Evolutionary conservation across 2,797 vertebrate genomes (phyloP).

Genomic region (Melopsittacus undulatus): DNA sequence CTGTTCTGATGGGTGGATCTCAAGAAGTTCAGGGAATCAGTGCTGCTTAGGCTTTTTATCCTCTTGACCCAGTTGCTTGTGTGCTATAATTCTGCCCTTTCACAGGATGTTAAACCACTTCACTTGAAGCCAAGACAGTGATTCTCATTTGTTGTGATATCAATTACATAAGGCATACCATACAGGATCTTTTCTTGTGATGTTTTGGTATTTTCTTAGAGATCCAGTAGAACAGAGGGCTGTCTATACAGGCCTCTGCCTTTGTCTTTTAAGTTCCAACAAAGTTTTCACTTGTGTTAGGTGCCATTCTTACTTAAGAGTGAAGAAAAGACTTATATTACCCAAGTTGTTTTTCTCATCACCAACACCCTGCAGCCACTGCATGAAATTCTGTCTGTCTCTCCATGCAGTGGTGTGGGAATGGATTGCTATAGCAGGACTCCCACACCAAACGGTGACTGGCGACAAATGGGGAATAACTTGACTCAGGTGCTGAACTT

Average conservation of each 20-base stretch:
- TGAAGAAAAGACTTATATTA: not conserved
- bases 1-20: not conserved
- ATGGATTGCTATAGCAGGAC: constrained; percentile 24
- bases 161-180: not conserved
- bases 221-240: not conserved
- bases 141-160: not conserved
- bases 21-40: not conserved
- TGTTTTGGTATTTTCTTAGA: not conserved
- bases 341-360: constrained; percentile 51
- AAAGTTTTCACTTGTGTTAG: not conserved
- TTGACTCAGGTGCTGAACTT: constrained; percentile 26
- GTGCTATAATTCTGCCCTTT: constrained; percentile 15
- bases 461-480: constrained; percentile 10
- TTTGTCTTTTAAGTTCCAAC: not conserved
- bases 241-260: not conserved
- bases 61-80: not conserved
- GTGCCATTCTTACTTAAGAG: not conserved
- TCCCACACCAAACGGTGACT: not conserved
- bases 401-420: not conserved
- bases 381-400: constrained; percentile 26
- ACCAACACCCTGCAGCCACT: not conserved
- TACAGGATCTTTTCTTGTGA: not conserved
- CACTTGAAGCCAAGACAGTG: not conserved
- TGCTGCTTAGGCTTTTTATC: not conserved
- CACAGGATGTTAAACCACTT: not conserved